phyloP scores from a whole-genome alignment of 1,140 invertebrate species.

The Bombus cullumanus region DNA sequence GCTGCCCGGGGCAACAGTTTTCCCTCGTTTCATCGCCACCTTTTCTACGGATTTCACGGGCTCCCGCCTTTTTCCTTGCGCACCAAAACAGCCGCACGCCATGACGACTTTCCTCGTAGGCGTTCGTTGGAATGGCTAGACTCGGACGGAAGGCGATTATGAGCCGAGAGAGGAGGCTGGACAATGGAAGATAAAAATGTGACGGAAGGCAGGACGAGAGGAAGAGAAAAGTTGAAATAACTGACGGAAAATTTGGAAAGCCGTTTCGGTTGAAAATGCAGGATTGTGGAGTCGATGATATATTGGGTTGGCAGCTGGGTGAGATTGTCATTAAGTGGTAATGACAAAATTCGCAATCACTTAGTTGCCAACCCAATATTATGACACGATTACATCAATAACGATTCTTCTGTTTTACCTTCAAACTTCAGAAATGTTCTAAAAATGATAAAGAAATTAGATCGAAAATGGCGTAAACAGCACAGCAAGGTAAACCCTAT shows the following conservation, averaged over 20 bases:
- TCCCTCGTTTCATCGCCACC: not conserved
- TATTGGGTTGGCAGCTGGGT: too few species aligned
- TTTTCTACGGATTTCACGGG: slow-evolving; percentile 20
- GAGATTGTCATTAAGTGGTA: too few species aligned
- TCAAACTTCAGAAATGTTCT: too few species aligned
- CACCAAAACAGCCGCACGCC: not conserved
- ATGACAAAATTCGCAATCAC: too few species aligned
- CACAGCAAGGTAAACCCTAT: too few species aligned
- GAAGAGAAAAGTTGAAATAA: not conserved
- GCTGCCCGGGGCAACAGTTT: slow-evolving; percentile 16
- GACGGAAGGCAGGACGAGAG: not conserved
- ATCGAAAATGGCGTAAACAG: too few species aligned
- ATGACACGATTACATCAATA: too few species aligned
- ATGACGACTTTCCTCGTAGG: not conserved
- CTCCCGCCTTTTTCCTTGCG: not conserved
- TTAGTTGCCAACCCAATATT: too few species aligned
- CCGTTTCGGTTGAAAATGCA: too few species aligned
- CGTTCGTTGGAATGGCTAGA: not conserved
- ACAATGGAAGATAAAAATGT: not conserved
- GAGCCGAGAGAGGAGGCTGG: not conserved
- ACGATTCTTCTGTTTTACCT: too few species aligned
- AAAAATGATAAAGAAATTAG: too few species aligned
- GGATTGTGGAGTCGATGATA: too few species aligned
- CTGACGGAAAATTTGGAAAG: not conserved
- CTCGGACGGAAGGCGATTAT: not conserved